A percentile compares a stretch with the other conserved stretches of the same genome.
phyloP scores from a whole-genome alignment of 2,113 vertebrate genomes.

The Patagioenas fasciata region DNA sequence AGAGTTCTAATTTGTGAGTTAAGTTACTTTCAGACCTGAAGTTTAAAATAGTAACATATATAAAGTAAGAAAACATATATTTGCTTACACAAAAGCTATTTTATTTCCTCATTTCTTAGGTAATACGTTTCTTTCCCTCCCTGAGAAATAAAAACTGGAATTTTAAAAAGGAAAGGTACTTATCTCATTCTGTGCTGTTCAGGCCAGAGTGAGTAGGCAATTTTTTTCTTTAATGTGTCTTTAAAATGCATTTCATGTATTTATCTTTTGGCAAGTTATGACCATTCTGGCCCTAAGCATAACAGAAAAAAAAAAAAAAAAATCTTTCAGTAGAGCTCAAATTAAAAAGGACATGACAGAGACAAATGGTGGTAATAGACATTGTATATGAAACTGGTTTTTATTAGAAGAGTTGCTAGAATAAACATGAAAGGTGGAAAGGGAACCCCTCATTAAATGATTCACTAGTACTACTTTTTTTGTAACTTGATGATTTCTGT shows the following conservation, averaged over 20 bases:
- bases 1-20: not conserved
- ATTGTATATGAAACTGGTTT: not conserved
- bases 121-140: not conserved
- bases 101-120: constrained; percentile 6
- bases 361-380: not conserved
- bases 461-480: not conserved
- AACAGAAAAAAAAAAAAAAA: not conserved
- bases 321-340: not conserved
- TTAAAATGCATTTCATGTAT: not conserved
- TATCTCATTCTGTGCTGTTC: not conserved
- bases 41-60: constrained; percentile 42
- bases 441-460: not conserved
- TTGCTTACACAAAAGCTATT: not conserved
- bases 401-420: not conserved
- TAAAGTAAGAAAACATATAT: constrained; percentile 1
- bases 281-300: not conserved
- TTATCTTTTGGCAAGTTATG: not conserved
- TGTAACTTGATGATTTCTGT: not conserved
- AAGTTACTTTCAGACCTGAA: constrained; percentile 50
- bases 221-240: not conserved
- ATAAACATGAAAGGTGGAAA: not conserved
- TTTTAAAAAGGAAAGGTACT: not conserved
- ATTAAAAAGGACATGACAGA: not conserved
- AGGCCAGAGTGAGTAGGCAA: not conserved
- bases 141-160: not conserved